A percentile compares a stretch with the other conserved stretches of the same genome.
Conservation (phyloP, 2,797 vertebrate genomes). For the Emydoidea blandingii region DNA sequence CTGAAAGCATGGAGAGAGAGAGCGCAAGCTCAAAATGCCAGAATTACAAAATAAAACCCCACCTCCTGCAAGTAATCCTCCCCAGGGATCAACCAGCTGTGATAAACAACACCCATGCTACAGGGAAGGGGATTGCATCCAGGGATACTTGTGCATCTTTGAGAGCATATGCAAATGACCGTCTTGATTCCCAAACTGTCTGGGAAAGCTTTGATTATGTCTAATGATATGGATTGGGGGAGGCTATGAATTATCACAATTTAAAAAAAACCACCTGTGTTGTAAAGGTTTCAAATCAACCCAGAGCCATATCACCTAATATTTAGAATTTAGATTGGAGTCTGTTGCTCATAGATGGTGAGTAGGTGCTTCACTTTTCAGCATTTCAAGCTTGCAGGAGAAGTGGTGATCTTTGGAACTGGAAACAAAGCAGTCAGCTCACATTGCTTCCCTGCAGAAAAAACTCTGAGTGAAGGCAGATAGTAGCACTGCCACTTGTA, state of each 20-base stretch:
- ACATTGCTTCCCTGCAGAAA: rapidly evolving
- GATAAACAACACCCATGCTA: background rate
- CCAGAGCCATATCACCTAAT: background rate
- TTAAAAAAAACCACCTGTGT: no score
- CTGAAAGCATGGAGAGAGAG: background rate
- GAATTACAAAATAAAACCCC: background rate
- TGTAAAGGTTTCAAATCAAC: background rate
- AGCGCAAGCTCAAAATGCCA: background rate
- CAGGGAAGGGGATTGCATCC: background rate
- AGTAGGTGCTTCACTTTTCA: rapidly evolving
- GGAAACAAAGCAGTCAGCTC: background rate
- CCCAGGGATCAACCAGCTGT: background rate
- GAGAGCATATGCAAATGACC: background rate
- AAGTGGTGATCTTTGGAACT: background rate
- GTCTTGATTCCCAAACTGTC: background rate
- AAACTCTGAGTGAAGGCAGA: background rate
- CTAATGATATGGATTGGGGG: background rate
- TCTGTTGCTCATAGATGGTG: background rate
- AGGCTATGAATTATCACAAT: background rate
- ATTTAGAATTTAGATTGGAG: background rate
- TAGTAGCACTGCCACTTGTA: background rate
- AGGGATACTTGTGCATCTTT: background rate
- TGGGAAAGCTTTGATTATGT: background rate
- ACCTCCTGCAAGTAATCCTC: background rate
- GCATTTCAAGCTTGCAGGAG: background rate